Evolutionary conservation across 2,888 invertebrate genomes (phyloP).

Genomic region (Netelia melanura): DNA sequence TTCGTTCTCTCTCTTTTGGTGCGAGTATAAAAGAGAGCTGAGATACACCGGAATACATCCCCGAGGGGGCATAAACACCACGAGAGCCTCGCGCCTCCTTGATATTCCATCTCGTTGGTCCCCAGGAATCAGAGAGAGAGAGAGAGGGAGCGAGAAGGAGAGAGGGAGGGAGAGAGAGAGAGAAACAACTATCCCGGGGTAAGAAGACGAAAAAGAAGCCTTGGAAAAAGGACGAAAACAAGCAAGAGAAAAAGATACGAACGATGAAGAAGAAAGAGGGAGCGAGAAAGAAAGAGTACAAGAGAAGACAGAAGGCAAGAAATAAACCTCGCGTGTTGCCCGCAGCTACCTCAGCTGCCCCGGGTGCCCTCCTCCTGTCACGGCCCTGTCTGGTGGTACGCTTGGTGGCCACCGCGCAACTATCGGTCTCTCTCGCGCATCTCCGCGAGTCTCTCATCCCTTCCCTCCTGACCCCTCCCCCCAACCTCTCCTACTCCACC

Average conservation of each 20-base stretch:
- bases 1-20: slow-evolving; percentile 22
- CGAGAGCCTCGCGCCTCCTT: slow-evolving; percentile 64
- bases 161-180: slow-evolving; percentile 42
- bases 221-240: slow-evolving; percentile 49
- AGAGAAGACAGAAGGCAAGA: slow-evolving; percentile 65
- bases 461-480: neutral
- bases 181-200: slow-evolving; percentile 6
- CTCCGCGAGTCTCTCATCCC: slow-evolving; percentile 1
- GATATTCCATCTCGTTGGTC: slow-evolving; percentile 52
- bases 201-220: slow-evolving; percentile 52
- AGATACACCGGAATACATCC: slow-evolving; percentile 62
- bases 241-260: slow-evolving; percentile 62
- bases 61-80: slow-evolving; percentile 67
- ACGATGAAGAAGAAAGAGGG: slow-evolving; percentile 44
- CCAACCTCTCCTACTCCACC: neutral
- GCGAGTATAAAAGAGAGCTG: slow-evolving; percentile 55
- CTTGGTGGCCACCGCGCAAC: slow-evolving; percentile 69
- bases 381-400: slow-evolving; percentile 72
- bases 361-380: slow-evolving; percentile 78
- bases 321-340: slow-evolving; percentile 78
- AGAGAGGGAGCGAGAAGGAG: slow-evolving; percentile 24
- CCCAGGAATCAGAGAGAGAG: slow-evolving; percentile 32
- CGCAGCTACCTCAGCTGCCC: slow-evolving; percentile 77
- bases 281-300: slow-evolving; percentile 44
- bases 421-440: slow-evolving; percentile 66